A percentile compares a stretch with the other conserved stretches of the same genome.
phyloP scores from a whole-genome alignment of 2,888 invertebrate genomes.

The Noctua pronuba region DNA sequence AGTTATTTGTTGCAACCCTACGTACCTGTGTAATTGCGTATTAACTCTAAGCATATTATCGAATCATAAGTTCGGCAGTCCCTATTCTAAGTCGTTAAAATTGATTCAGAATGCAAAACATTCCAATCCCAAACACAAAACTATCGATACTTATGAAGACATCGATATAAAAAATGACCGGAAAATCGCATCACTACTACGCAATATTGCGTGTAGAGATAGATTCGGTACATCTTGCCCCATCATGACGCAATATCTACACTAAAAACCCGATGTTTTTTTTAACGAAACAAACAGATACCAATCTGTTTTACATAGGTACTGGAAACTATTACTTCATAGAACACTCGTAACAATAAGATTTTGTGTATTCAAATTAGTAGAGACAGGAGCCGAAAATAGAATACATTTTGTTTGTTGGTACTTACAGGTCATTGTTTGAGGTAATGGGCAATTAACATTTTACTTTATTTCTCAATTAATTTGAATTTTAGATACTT shows the following conservation, averaged over 20 bases:
- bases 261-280: conserved; percentile 64
- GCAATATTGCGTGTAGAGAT: conserved; percentile 70
- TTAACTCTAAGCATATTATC: neutral
- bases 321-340: conserved; percentile 35
- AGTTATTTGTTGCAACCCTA: neutral
- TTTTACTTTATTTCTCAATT: neutral
- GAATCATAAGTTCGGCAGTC: neutral
- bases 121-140: conserved; percentile 1
- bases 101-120: neutral
- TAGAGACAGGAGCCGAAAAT: neutral
- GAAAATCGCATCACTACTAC: conserved; percentile 61
- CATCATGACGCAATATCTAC: conserved; percentile 69
- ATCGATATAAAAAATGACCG: conserved; percentile 27
- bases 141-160: conserved; percentile 35
- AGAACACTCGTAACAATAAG: conserved; percentile 24
- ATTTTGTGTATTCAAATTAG: conserved; percentile 33
- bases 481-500: neutral
- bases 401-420: conserved; percentile 21
- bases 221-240: conserved; percentile 68
- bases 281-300: conserved; percentile 61
- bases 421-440: conserved; percentile 13
- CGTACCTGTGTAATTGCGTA: neutral
- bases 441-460: neutral
- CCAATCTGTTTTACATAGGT: conserved; percentile 42
- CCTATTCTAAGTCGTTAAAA: neutral